Evolutionary conservation across 2,113 vertebrate genomes (phyloP), one percentile per base, ranked within the genome.

Genomic region (Cacatua alba): DNA sequence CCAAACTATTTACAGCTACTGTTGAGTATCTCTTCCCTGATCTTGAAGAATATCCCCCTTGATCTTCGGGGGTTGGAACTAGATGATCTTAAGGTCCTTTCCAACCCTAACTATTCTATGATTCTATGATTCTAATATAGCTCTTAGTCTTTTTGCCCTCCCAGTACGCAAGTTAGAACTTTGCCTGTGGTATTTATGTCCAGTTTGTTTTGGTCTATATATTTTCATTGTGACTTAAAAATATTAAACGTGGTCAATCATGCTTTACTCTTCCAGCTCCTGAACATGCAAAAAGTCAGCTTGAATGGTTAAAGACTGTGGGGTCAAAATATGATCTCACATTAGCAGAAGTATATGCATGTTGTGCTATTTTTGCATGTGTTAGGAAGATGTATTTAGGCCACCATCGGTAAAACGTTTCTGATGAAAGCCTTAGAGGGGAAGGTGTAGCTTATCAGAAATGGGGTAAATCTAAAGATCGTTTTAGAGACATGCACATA

Each of bases 221-320:
- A 25, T 94, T 91, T 95, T 85, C 84, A 29, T 90, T 93, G 33
- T 94, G 70, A 62, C 59, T 81, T 85, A 70, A 86, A 86, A 92
- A 37, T 59, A 82, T 83, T 86, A 69, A 94, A 79, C 26, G 7
- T 55, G 53, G 46, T 88, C 37, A 68, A 41, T 69, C 68, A 91
- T 80, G 81, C 77, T 93, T 97, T 95, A 91, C 82, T 95, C 96
- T 75, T 24, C 55, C 41, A 90, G 68, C 59, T 96, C 33, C 37
- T 82, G 39, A 85, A 96, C 81, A 83, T 63, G 75, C 37, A 82
- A 63, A 82, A 78, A 88, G 78, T 85, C 35, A 48, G 15, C 28
- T 71, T 85, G 63, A 91, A 68, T 41, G 19, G 43, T 68, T 43
- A 35, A 91, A 57, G 65, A 65, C 62, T 57, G 49, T 77, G 69